Evolutionary conservation across 2,113 vertebrate genomes (phyloP).

Genomic region (Podarcis raffonei): DNA sequence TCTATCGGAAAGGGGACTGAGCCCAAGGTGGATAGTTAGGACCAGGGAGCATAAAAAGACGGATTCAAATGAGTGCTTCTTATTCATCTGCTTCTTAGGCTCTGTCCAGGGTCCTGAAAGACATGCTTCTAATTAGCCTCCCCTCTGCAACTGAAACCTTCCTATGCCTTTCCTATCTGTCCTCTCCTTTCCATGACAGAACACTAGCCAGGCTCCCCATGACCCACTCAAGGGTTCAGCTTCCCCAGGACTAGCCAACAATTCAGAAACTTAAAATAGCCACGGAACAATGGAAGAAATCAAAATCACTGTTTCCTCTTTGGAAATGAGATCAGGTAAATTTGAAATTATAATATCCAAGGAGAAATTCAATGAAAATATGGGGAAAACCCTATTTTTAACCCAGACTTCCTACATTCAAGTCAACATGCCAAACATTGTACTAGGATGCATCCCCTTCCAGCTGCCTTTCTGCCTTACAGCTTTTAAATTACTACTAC

Average conservation of each 20-base stretch:
- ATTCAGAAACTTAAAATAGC: neutral
- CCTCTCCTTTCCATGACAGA: neutral
- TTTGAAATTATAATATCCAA: neutral
- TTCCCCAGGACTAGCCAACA: neutral
- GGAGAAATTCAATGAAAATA: neutral
- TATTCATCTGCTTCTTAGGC: neutral
- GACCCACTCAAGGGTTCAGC: neutral
- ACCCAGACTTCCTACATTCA: neutral
- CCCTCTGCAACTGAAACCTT: too few species aligned
- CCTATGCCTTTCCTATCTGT: neutral
- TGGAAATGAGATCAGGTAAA: neutral
- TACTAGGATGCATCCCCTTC: neutral
- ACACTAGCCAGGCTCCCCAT: neutral
- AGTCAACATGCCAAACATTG: neutral
- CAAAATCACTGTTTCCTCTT: neutral
- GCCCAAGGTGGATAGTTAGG: too few species aligned
- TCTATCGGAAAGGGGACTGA: too few species aligned
- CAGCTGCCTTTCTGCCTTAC: neutral
- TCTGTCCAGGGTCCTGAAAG: neutral
- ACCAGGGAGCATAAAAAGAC: too few species aligned
- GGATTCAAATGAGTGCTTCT: neutral
- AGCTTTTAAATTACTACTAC: neutral
- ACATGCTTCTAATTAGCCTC: neutral
- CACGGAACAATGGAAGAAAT: neutral
- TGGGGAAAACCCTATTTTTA: neutral